These are phyloP conservation scores for Wiebesia pumilae DNA, from an alignment of 1,140 invertebrate species.

Conservation along the genomic window DNA sequence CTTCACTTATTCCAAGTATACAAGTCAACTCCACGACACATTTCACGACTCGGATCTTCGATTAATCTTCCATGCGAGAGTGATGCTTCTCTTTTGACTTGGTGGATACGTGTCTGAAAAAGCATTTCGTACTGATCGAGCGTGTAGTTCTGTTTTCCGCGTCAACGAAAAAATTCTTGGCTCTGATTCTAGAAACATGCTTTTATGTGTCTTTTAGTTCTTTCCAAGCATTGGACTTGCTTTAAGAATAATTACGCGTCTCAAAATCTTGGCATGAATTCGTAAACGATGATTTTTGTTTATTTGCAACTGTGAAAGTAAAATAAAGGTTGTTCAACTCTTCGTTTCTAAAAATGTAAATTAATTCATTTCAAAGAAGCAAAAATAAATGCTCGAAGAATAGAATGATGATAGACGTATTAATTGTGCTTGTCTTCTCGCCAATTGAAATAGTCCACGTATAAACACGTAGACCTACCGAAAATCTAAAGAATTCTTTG, in stretches of 20 bases:
- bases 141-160: slow-evolving; percentile 24
- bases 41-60: slow-evolving; percentile 25
- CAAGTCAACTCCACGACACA: slow-evolving; percentile 33
- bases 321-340: neutral
- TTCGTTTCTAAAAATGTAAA: neutral
- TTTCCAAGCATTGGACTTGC: neutral
- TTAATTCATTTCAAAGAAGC: neutral
- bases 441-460: neutral
- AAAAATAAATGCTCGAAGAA: neutral
- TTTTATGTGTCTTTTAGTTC: neutral
- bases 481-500: neutral
- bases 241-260: slow-evolving; percentile 29
- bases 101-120: slow-evolving; percentile 21
- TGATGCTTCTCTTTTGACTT: slow-evolving; percentile 7
- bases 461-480: too few species aligned
- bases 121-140: neutral
- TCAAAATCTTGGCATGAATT: slow-evolving; percentile 16
- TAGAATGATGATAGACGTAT: neutral
- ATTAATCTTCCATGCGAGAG: slow-evolving; percentile 41
- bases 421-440: neutral
- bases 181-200: slow-evolving; percentile 5
- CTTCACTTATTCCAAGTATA: neutral
- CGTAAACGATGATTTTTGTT: neutral
- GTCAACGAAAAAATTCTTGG: slow-evolving; percentile 39
- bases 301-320: too few species aligned